phyloP scores from a whole-genome alignment of 2,113 vertebrate species.

The Notiomystis cincta region DNA sequence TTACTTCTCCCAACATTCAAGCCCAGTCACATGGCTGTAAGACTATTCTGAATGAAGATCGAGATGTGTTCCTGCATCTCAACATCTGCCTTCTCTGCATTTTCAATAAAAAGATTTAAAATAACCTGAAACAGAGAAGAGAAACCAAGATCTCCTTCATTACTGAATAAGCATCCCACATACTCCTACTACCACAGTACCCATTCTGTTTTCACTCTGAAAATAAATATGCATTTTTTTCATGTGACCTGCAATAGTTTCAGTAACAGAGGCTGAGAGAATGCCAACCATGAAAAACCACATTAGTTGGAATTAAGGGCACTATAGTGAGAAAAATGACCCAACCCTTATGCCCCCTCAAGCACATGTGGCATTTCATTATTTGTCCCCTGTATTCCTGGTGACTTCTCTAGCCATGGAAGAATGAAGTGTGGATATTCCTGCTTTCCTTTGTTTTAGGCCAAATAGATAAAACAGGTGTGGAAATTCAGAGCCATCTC shows the following conservation, averaged over 20 bases:
- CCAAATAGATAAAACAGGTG: accelerated
- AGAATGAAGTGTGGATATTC: background rate
- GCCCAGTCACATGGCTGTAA: background rate
- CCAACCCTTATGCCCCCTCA: background rate
- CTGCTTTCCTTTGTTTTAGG: background rate
- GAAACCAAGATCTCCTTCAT: background rate
- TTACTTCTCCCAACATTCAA: background rate
- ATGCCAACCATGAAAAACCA: background rate
- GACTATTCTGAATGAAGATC: background rate
- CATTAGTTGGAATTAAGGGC: background rate
- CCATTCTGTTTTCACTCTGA: background rate
- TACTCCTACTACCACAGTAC: background rate
- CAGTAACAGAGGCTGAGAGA: background rate
- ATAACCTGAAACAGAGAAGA: background rate
- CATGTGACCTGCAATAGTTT: background rate
- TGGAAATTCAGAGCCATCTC: background rate
- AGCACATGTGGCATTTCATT: background rate
- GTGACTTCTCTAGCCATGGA: background rate
- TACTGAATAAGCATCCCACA: background rate
- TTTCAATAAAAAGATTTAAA: background rate
- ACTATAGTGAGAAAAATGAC: background rate
- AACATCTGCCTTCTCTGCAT: accelerated
- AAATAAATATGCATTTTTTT: background rate
- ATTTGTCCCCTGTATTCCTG: background rate
- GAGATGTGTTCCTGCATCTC: background rate